Evolutionary conservation across 2,113 vertebrate species (phyloP).

Genomic region (Poeciliopsis prolifica): DNA sequence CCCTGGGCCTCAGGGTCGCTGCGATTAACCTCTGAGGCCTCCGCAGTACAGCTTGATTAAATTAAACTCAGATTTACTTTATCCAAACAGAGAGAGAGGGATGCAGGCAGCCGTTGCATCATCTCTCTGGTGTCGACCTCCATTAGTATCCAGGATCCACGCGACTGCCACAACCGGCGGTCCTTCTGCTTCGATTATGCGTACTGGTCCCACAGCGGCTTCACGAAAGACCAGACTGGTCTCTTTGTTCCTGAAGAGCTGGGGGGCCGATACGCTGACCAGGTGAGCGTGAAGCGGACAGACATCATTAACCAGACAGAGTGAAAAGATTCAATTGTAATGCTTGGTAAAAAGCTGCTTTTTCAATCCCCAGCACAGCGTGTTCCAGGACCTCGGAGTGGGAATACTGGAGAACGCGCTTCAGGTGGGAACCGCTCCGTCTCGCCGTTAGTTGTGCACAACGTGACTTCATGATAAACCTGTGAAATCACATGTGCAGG

Average conservation of each 20-base stretch:
- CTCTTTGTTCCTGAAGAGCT: conserved; percentile 77
- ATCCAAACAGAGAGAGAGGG: conserved; percentile 78
- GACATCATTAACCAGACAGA: background rate
- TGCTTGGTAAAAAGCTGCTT: background rate
- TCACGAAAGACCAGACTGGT: conserved; percentile 71
- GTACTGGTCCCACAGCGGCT: conserved; percentile 83
- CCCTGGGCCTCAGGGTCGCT: no score
- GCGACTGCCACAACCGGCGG: conserved; percentile 71
- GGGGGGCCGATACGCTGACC: conserved; percentile 79
- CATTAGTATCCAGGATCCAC: conserved; percentile 79
- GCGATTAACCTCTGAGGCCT: no score
- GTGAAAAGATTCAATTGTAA: background rate
- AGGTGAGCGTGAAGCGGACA: conserved; percentile 73
- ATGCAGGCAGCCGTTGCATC: conserved; percentile 80
- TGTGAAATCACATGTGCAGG: conserved; percentile 66
- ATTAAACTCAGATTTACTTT: no score
- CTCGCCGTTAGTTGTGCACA: background rate
- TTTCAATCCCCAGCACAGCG: conserved; percentile 65
- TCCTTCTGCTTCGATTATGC: conserved; percentile 82
- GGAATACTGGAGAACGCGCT: conserved; percentile 82
- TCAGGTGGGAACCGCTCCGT: conserved; percentile 61
- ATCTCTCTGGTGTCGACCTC: conserved; percentile 80
- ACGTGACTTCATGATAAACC: background rate
- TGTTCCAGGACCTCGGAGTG: conserved; percentile 82
- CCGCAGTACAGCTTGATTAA: no score